A percentile compares a stretch with the other conserved stretches of the same genome.
Evolutionary conservation across 2,888 invertebrate species (phyloP).

Genomic region (Liopterus haemorrhoidalis): DNA sequence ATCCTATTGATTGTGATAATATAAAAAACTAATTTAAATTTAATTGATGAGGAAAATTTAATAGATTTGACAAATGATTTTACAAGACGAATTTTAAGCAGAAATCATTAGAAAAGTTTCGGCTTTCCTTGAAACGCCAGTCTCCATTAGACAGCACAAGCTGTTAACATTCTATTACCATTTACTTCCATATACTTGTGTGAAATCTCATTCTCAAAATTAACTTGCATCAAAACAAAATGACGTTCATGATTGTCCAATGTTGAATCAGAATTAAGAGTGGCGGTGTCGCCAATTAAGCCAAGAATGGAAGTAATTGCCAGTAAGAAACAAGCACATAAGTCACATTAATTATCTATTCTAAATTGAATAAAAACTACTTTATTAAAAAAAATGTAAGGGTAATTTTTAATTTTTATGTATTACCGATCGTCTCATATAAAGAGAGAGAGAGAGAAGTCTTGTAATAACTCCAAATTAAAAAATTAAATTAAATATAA

Average conservation of each 20-base stretch:
- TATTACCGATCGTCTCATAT: background rate
- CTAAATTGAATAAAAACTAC: slow-evolving; percentile 1
- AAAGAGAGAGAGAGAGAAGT: background rate
- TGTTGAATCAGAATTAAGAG: background rate
- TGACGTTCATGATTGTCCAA: background rate
- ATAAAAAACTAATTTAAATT: background rate
- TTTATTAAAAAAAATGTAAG: background rate
- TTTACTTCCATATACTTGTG: background rate
- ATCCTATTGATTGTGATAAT: background rate
- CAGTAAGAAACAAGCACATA: background rate
- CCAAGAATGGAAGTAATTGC: background rate
- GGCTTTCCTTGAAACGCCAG: background rate
- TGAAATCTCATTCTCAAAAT: background rate
- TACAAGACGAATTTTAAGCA: background rate
- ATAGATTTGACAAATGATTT: background rate
- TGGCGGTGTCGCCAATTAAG: background rate
- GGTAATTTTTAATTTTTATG: background rate
- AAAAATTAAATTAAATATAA: background rate
- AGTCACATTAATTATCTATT: background rate
- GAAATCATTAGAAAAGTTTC: background rate
- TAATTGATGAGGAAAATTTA: background rate
- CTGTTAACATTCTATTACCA: background rate
- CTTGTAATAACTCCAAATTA: background rate
- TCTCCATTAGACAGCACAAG: background rate
- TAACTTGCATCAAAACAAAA: slow-evolving; percentile 1